These are phyloP conservation scores for Lepisosteus osseus DNA, from an alignment of 2,113 vertebrate genomes.

Conservation along the genomic window DNA sequence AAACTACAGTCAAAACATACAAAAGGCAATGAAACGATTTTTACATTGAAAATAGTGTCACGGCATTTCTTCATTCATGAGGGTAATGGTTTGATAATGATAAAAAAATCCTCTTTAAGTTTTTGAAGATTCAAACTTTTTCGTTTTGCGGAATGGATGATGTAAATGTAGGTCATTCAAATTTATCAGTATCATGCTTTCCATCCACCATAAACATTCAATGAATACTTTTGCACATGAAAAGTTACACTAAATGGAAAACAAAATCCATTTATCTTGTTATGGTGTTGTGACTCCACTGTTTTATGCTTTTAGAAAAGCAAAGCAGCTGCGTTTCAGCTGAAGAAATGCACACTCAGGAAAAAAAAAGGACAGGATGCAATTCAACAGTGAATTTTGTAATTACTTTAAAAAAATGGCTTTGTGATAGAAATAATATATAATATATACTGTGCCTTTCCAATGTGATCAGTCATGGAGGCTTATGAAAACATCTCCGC, in stretches of 20 bases:
- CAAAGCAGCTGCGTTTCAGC: neutral
- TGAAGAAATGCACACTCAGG: neutral
- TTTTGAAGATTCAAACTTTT: conserved; percentile 41
- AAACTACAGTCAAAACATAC: too few relatives aligned
- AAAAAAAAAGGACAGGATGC: neutral
- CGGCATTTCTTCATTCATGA: too few relatives aligned
- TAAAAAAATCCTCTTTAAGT: too few relatives aligned
- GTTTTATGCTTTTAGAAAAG: conserved; percentile 44
- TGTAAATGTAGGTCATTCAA: conserved; percentile 39
- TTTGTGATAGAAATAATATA: conserved; percentile 2
- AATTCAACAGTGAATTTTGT: conserved; percentile 12
- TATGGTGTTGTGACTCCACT: conserved; percentile 57
- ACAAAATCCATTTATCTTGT: conserved; percentile 58
- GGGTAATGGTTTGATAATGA: too few relatives aligned
- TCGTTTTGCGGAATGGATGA: conserved; percentile 46
- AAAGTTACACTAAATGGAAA: conserved; percentile 43
- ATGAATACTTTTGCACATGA: conserved; percentile 59
- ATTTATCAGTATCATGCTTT: conserved; percentile 57
- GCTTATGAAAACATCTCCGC: neutral
- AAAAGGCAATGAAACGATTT: too few relatives aligned
- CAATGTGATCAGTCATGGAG: conserved; percentile 7
- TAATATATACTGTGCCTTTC: neutral
- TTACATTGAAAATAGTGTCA: too few relatives aligned
- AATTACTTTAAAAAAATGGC: conserved; percentile 15
- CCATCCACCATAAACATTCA: conserved; percentile 42